phyloP scores from a whole-genome alignment of 2,888 invertebrate genomes.

The Diarsia dahlii region DNA sequence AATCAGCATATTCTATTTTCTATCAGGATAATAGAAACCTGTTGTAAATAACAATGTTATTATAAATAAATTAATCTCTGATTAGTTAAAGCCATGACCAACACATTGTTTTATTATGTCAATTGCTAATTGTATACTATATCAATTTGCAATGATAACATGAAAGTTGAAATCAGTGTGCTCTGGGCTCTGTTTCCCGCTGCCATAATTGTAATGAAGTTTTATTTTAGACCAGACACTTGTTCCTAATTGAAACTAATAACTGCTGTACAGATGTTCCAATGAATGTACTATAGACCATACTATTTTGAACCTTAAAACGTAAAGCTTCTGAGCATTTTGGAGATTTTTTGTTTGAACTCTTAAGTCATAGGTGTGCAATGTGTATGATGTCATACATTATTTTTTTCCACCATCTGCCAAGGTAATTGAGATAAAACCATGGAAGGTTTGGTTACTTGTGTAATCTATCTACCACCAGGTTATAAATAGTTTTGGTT shows the following conservation, averaged over 20 bases:
- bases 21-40: background rate
- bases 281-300: slow-evolving; percentile 60
- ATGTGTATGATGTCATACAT: slow-evolving; percentile 68
- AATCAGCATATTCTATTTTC: slow-evolving; percentile 6
- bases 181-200: slow-evolving; percentile 69
- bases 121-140: slow-evolving; percentile 62
- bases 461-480: slow-evolving; percentile 26
- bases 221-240: slow-evolving; percentile 79
- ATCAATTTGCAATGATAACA: slow-evolving; percentile 71
- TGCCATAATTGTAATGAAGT: slow-evolving; percentile 65
- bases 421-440: slow-evolving; percentile 62
- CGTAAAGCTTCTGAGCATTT: slow-evolving; percentile 23
- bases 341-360: slow-evolving; percentile 40
- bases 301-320: slow-evolving; percentile 72
- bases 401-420: slow-evolving; percentile 61
- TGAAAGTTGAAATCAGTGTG: slow-evolving; percentile 70
- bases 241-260: slow-evolving; percentile 85
- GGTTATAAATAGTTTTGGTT: background rate
- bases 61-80: slow-evolving; percentile 17
- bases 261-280: slow-evolving; percentile 69
- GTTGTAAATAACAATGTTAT: slow-evolving; percentile 10
- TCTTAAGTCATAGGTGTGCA: slow-evolving; percentile 54
- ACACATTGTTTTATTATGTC: slow-evolving; percentile 50
- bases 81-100: slow-evolving; percentile 30
- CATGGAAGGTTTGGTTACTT: slow-evolving; percentile 48